These are phyloP conservation scores for Phalacrocorax pelagicus DNA, from an alignment of 2,113 vertebrate species.

Conservation along the genomic window DNA sequence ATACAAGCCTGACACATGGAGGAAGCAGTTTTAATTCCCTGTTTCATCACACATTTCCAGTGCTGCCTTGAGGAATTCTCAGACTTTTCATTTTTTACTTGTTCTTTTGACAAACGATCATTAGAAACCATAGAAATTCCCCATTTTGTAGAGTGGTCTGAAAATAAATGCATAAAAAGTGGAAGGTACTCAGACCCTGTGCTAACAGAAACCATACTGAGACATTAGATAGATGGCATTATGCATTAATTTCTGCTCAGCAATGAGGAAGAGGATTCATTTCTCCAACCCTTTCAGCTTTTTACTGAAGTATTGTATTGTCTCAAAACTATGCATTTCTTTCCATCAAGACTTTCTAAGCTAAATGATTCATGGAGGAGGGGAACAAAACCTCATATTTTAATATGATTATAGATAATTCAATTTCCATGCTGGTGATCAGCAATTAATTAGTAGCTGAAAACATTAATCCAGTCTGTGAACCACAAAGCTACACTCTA, in stretches of 20 bases:
- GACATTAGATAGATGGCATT: not conserved
- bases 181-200: not conserved
- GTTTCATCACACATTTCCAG: not conserved
- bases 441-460: constrained; percentile 67
- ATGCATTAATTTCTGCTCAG: not conserved
- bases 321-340: constrained; percentile 43
- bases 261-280: not conserved
- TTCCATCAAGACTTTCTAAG: constrained; percentile 28
- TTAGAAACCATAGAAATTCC: not conserved
- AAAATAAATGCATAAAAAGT: not conserved
- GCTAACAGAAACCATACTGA: not conserved
- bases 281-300: not conserved
- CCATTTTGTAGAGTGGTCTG: not conserved
- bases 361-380: constrained; percentile 8
- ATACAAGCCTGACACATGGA: not conserved
- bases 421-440: constrained; percentile 62
- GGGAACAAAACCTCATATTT: constrained; percentile 39
- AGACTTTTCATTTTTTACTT: not conserved
- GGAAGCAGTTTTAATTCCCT: not conserved
- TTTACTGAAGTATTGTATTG: not conserved
- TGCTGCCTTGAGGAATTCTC: not conserved
- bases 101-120: not conserved
- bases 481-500: constrained; percentile 53
- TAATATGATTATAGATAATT: constrained; percentile 69
- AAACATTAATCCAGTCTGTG: constrained; percentile 63